Percentiles rank a stretch among this genome's conserved stretches.
Conservation (phyloP, 2,113 vertebrate species). For the Cromileptes altivelis region DNA sequence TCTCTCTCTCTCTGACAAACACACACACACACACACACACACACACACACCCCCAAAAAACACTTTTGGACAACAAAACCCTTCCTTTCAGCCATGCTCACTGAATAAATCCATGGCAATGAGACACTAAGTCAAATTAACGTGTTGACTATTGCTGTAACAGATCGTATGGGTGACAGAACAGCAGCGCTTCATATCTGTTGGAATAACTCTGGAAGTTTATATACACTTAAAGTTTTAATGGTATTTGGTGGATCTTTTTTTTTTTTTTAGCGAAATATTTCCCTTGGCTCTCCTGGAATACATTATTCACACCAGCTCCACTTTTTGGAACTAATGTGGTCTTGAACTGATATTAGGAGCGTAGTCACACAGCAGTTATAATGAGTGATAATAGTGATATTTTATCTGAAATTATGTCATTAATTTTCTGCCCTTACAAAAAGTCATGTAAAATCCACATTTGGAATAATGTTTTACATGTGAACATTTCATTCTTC, state of each 20-base stretch:
- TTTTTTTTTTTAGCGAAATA: slow-evolving; percentile 22
- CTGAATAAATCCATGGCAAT: slow-evolving; percentile 70
- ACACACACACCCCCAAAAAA: slow-evolving; percentile 1
- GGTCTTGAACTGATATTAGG: slow-evolving; percentile 45
- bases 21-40: neutral
- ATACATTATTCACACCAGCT: slow-evolving; percentile 62
- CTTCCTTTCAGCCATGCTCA: slow-evolving; percentile 32
- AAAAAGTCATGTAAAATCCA: neutral
- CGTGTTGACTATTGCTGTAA: slow-evolving; percentile 43
- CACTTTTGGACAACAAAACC: slow-evolving; percentile 29
- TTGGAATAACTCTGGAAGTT: slow-evolving; percentile 34
- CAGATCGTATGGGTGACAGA: slow-evolving; percentile 30
- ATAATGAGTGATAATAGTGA: slow-evolving; percentile 47
- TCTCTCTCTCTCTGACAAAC: slow-evolving; percentile 11
- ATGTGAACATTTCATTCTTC: neutral
- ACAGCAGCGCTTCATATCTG: slow-evolving; percentile 26
- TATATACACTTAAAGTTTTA: slow-evolving; percentile 36
- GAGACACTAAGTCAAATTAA: slow-evolving; percentile 58
- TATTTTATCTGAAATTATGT: slow-evolving; percentile 50
- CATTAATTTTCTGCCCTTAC: slow-evolving; percentile 41
- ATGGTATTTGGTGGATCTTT: neutral
- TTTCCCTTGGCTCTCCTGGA: slow-evolving; percentile 56
- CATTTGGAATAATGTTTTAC: neutral
- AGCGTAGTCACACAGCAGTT: slow-evolving; percentile 43
- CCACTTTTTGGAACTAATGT: slow-evolving; percentile 47